phyloP scores from a whole-genome alignment of 2,797 vertebrate genomes.

The Anguilla marmorata region DNA sequence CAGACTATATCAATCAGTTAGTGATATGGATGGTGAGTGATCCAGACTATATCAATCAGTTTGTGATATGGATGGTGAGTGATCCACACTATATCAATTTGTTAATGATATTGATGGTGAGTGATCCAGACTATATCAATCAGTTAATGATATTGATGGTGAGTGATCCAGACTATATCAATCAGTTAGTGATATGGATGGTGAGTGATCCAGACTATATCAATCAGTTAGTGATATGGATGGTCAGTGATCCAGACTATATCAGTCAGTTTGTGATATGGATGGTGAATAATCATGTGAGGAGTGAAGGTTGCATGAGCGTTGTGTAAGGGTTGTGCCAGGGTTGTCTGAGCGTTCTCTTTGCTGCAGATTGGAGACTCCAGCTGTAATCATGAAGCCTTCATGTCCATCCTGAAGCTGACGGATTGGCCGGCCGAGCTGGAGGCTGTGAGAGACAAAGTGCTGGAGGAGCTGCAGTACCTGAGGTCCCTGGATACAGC shows the following conservation, averaged over 20 bases:
- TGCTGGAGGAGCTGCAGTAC: slow-evolving; percentile 93
- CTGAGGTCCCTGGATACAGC: slow-evolving; percentile 96
- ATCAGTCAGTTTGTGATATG: slow-evolving; percentile 2
- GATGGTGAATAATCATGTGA: slow-evolving; percentile 27
- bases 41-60: no score
- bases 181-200: slow-evolving; percentile 69
- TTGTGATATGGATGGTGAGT: no score
- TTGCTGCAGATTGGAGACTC: slow-evolving; percentile 88
- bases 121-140: slow-evolving; percentile 99
- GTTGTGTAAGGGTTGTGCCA: slow-evolving; percentile 14
- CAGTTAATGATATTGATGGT: slow-evolving; percentile 99
- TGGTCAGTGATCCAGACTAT: background rate
- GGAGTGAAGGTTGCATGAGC: background rate
- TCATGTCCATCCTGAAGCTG: slow-evolving; percentile 99
- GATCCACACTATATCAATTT: no score
- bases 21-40: no score
- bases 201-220: background rate
- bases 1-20: no score
- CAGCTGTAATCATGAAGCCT: slow-evolving; percentile 98
- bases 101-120: slow-evolving; percentile 58
- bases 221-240: background rate
- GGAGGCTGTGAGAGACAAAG: slow-evolving; percentile 96
- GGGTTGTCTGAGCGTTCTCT: background rate
- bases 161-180: slow-evolving; percentile 98
- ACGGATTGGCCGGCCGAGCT: slow-evolving; percentile 90